Percentiles rank a stretch among this genome's conserved stretches.
Evolutionary conservation across 2,113 vertebrate species (phyloP).

Genomic region (Sula dactylatra): DNA sequence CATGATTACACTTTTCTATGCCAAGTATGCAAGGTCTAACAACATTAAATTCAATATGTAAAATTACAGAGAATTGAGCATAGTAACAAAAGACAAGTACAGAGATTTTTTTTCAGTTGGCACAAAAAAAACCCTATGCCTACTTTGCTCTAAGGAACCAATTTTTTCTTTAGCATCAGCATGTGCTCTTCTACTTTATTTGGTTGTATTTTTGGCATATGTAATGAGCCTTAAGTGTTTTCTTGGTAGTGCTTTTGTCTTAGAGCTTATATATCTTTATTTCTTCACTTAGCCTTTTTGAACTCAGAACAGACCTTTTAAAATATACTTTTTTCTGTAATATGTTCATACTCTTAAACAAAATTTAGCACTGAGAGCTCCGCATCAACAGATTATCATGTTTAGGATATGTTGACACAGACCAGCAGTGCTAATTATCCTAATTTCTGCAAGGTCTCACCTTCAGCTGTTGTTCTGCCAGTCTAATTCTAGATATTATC

Average conservation of each 20-base stretch:
- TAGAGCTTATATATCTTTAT: not conserved
- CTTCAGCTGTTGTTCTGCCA: not conserved
- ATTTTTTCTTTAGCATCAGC: not conserved
- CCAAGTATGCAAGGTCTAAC: not conserved
- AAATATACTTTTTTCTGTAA: rapidly evolving
- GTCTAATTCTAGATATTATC: not conserved
- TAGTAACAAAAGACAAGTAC: not conserved
- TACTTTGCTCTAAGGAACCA: not conserved
- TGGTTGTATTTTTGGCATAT: not conserved
- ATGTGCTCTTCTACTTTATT: not conserved
- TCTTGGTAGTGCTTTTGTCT: not conserved
- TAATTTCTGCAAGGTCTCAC: not conserved
- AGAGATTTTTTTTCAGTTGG: not conserved
- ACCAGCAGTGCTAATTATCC: not conserved
- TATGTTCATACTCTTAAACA: not conserved
- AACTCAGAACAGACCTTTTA: not conserved
- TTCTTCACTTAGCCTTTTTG: not conserved
- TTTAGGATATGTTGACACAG: not conserved
- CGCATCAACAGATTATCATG: not conserved
- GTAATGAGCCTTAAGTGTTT: not conserved
- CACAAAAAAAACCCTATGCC: not conserved
- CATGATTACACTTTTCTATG: not conserved
- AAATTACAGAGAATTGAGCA: not conserved
- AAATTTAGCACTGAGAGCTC: not conserved
- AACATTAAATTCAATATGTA: not conserved